Evolutionary conservation across 2,113 vertebrate genomes (phyloP).

Genomic region (Spheniscus mendiculus): DNA sequence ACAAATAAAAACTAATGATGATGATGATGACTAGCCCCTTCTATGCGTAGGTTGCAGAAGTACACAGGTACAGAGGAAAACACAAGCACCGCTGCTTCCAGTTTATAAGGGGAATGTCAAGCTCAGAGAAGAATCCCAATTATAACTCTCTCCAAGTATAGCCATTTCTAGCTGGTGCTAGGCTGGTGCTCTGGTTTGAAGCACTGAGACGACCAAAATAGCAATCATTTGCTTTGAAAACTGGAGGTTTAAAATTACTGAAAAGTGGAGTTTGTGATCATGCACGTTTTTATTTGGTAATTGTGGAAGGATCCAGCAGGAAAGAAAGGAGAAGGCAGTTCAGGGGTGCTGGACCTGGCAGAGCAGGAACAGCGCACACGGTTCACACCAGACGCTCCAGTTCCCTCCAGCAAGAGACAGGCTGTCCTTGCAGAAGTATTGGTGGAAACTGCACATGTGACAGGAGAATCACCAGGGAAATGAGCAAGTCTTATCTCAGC

Average conservation of each 20-base stretch:
- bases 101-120: background rate
- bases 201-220: background rate
- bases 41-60: background rate
- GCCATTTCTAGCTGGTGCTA: background rate
- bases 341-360: background rate
- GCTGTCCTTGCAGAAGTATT: background rate
- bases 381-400: background rate
- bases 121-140: background rate
- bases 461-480: background rate
- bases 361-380: background rate
- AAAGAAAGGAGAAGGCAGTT: background rate
- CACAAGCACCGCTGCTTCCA: background rate
- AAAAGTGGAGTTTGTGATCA: background rate
- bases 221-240: background rate
- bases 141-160: background rate
- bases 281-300: background rate
- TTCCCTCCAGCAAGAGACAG: background rate
- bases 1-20: background rate
- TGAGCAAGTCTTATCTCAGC: background rate
- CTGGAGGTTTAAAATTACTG: background rate
- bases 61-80: background rate
- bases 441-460: background rate
- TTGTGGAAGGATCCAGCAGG: background rate
- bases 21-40: background rate
- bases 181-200: background rate